Percentiles rank a stretch among this genome's conserved stretches.
These are phyloP conservation scores for Philopedon plagiatum DNA, from an alignment of 2,888 invertebrate genomes.

Conservation along the genomic window DNA sequence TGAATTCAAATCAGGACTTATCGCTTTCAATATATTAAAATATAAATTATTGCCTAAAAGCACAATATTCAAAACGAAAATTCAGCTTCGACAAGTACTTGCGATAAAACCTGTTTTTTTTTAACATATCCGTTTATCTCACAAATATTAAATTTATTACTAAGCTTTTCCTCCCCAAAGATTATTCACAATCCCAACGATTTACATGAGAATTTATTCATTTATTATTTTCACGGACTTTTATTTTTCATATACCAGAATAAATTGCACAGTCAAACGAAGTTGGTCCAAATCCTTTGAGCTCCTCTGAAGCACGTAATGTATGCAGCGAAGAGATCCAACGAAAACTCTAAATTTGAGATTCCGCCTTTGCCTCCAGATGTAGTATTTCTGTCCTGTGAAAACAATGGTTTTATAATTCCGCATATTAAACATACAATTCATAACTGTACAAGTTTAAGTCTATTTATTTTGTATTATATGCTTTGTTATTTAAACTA, in stretches of 20 bases:
- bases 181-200: not conserved
- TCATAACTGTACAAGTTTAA: not conserved
- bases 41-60: no score
- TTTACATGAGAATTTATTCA: constrained; percentile 13
- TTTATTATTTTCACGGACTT: constrained; percentile 21
- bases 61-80: no score
- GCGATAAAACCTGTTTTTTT: no score
- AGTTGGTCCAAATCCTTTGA: constrained; percentile 33
- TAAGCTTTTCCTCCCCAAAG: not conserved
- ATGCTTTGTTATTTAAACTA: no score
- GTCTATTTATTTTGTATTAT: not conserved
- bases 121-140: no score
- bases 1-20: no score
- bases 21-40: no score
- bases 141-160: not conserved
- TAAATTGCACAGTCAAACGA: constrained; percentile 19
- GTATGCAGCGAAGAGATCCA: constrained; percentile 25
- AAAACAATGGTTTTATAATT: constrained; percentile 24
- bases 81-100: no score
- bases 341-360: constrained; percentile 17
- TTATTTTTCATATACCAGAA: constrained; percentile 17
- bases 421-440: constrained; percentile 4
- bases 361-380: constrained; percentile 24
- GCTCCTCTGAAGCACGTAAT: constrained; percentile 24
- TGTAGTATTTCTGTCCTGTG: constrained; percentile 15